Evolutionary conservation across 2,888 invertebrate species (phyloP), one percentile per base, ranked within the genome.

Genomic region (Cheilosia variabilis): DNA sequence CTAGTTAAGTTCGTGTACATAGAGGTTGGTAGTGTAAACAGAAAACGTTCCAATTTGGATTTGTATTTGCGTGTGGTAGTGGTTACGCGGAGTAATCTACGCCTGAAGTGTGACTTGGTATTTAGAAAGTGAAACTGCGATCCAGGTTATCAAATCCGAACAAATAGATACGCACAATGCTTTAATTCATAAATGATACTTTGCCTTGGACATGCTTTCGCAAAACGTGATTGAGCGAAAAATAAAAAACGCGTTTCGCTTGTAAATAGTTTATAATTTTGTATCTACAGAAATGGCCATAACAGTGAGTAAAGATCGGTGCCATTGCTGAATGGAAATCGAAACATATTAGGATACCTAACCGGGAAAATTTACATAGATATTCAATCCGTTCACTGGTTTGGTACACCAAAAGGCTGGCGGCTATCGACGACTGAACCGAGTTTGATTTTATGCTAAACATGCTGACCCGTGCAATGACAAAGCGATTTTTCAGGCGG

Each of bases 41-140:
- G 17, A 55, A 68, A 55, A 22, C 10, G 27, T 53, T 53, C 24
- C 6, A 5, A n/a, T 43, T 66, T 13, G 13, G 37, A n/a, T n/a
- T 66, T 22, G 17, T 15, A n/a, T 53, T 53, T 9, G 22, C 31
- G 31, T 17, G 58, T 58, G 17, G 17, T 13, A 34, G 34, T 31
- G 17, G 31, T 6, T 9, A 19, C 9, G 17, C 27, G 10, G 27
- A 5, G 27, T 5, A 5, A n/a, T 10, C 9, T 19, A 9, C 50
- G 10, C 31, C 7, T n/a, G 47, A 4, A 45, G 27, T 13, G 19
- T 17, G 17, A 47, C 5, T 10, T n/a, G 34, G 19, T n/a, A 13
- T 53, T 62, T 62, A 17, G 55, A 68, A 68, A 68, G 53, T 66
- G 43, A 53, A 55, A 68, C 15, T 5, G 41, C 22, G 53, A 17